Evolutionary conservation across 2,797 vertebrate species (phyloP), one percentile per base, ranked within the genome.

Genomic region (Myioborus melanocephalus): DNA sequence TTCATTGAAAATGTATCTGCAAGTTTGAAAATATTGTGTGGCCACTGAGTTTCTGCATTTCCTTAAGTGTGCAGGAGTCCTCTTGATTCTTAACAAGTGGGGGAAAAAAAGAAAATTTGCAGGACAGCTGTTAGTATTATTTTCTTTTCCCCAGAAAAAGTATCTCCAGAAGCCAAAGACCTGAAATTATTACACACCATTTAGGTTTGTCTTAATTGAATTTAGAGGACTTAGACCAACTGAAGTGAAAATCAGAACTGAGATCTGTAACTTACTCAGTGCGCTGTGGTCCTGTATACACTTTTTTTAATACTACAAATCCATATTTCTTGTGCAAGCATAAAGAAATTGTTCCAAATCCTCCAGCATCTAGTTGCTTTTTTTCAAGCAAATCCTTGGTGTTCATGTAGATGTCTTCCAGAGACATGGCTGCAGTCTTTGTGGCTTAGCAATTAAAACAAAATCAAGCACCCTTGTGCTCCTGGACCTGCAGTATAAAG

Each of bases 271-370:
- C 99, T 99, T 96, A 99, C 99, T 99, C 98, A 7, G 80, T 97
- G 21, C 98, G 97, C 15, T 98, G 98, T 7, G 97, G 97, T 69
- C 99, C 99, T 0, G 98, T 99, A 57, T 99, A 99, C 30, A 99
- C 98, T 1, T 98, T 99, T 97, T 99, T 99, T 94, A 99, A 79
- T 53, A 99, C 98, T 93, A 99, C 99, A 3, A 98, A 97, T 26
- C 99, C 99, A 21, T 99, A 96, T 24, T 95, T 98, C 55, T 96
- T 98, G 91, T 99, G 99, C 53, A 98, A 97, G 82, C 99, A 99
- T 83, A 99, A 96, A 53, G 98, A 99, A 50, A 99, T 99, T 18
- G 98, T 98, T 57, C 99, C 99, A 46, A 99, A 99, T 14, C 99
- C 99, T 47, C 99, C 99, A 24, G 98, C 98, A 27, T 99, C 99